These are phyloP conservation scores for Epinephelus lanceolatus DNA, from an alignment of 2,113 vertebrate species.

Conservation along the genomic window DNA sequence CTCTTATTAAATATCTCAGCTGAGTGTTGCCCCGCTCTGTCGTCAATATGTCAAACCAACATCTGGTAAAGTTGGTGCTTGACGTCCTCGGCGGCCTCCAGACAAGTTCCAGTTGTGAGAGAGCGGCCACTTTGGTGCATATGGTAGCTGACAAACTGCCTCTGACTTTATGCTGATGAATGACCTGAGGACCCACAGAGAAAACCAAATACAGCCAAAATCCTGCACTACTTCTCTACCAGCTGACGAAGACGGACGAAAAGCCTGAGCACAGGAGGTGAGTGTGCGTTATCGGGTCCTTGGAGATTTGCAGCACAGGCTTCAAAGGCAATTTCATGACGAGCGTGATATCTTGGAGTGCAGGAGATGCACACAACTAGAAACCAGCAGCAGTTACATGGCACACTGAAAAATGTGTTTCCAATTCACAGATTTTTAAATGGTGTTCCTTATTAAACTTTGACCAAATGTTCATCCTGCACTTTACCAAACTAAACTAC, in stretches of 20 bases:
- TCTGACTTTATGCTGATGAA: conserved; percentile 55
- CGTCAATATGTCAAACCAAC: conserved; percentile 14
- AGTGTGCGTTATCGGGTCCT: background rate
- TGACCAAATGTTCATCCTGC: background rate
- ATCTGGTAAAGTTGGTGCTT: conserved; percentile 19
- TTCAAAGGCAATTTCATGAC: too few relatives aligned
- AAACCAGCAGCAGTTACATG: too few relatives aligned
- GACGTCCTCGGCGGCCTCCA: background rate
- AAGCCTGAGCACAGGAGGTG: conserved; percentile 8
- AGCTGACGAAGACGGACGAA: conserved; percentile 20
- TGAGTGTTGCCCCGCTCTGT: background rate
- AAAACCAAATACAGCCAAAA: conserved; percentile 57
- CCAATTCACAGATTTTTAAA: background rate
- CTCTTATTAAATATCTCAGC: conserved; percentile 13
- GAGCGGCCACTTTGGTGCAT: background rate
- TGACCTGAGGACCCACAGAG: conserved; percentile 20
- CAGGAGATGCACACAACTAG: too few relatives aligned
- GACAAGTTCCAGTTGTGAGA: conserved; percentile 45
- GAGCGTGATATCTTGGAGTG: too few relatives aligned
- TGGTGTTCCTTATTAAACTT: background rate
- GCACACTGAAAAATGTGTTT: background rate
- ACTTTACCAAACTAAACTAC: background rate
- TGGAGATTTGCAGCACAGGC: background rate
- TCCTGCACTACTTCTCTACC: conserved; percentile 6
- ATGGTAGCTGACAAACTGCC: conserved; percentile 33